Percentiles rank a stretch among this genome's conserved stretches.
phyloP scores from a whole-genome alignment of 2,113 vertebrate species.

The Rhizomys pruinosus region DNA sequence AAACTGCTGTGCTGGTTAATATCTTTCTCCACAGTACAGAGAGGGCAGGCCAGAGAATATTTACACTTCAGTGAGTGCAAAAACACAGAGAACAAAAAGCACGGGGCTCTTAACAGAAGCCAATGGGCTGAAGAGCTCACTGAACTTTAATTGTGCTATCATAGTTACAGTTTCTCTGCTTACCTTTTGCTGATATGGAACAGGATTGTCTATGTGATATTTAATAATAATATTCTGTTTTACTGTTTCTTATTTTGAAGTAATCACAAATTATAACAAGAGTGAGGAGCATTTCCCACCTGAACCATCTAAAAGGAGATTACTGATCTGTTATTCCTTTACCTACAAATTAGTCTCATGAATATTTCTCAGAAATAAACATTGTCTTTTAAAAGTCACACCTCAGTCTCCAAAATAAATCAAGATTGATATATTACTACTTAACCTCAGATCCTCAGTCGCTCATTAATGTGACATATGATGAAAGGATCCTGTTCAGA shows the following conservation, averaged over 20 bases:
- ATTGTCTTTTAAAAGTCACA: background rate
- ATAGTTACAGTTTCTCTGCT: background rate
- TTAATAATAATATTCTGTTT: background rate
- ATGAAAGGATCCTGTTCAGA: background rate
- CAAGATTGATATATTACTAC: background rate
- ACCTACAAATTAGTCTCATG: background rate
- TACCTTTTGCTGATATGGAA: background rate
- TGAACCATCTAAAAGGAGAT: background rate
- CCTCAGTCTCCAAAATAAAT: background rate
- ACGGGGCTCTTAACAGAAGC: background rate
- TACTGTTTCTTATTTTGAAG: constrained; percentile 18
- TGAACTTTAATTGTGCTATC: background rate
- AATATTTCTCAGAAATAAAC: background rate
- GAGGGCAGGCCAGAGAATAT: background rate
- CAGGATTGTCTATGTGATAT: background rate
- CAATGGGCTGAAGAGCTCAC: background rate
- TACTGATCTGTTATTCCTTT: background rate
- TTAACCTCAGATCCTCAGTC: background rate
- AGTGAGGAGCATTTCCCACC: background rate
- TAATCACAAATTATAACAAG: background rate
- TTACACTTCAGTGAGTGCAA: background rate
- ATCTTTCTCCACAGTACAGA: background rate
- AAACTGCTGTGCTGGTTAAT: background rate
- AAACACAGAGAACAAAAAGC: background rate
- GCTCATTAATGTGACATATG: fast-evolving